These are phyloP conservation scores for Gasterosteus nipponicus DNA, from an alignment of 2,113 vertebrate species.

Conservation along the genomic window DNA sequence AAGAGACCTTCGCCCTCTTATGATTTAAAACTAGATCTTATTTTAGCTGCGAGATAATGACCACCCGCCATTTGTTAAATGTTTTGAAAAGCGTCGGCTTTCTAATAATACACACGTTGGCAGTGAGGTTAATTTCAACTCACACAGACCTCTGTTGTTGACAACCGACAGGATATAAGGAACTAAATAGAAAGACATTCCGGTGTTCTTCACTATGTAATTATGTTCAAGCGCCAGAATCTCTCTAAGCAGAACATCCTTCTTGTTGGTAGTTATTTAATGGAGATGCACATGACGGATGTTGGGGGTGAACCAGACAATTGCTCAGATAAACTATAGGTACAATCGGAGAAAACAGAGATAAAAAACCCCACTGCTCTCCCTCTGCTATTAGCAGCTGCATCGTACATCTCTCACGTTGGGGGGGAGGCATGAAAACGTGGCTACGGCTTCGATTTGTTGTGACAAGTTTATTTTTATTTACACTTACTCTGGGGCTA, in stretches of 20 bases:
- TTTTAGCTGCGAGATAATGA: constrained; percentile 73
- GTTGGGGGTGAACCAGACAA: constrained; percentile 25
- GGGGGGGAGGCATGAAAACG: constrained; percentile 57
- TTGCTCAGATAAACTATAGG: constrained; percentile 61
- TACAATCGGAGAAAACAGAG: constrained; percentile 61
- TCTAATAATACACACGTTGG: constrained; percentile 51
- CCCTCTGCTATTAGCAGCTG: constrained; percentile 59
- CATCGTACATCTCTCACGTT: constrained; percentile 67
- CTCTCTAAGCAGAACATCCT: constrained; percentile 12
- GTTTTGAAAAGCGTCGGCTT: constrained; percentile 48
- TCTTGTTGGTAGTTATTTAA: constrained; percentile 50
- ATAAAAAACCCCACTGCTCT: constrained; percentile 56
- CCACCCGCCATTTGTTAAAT: constrained; percentile 52
- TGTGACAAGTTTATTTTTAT: constrained; percentile 76
- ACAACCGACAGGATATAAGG: constrained; percentile 7
- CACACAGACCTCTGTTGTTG: constrained; percentile 25
- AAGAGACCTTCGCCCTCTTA: constrained; percentile 61
- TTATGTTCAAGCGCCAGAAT: constrained; percentile 42
- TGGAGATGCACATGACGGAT: constrained; percentile 61
- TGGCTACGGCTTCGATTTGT: constrained; percentile 69
- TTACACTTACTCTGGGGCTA: constrained; percentile 44
- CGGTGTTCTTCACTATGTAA: constrained; percentile 43
- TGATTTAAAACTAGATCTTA: constrained; percentile 73
- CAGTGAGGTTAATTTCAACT: constrained; percentile 37
- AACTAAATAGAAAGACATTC: constrained; percentile 9